These are phyloP conservation scores for Grapholita molesta DNA, from an alignment of 1,140 invertebrate species.

Conservation along the genomic window DNA sequence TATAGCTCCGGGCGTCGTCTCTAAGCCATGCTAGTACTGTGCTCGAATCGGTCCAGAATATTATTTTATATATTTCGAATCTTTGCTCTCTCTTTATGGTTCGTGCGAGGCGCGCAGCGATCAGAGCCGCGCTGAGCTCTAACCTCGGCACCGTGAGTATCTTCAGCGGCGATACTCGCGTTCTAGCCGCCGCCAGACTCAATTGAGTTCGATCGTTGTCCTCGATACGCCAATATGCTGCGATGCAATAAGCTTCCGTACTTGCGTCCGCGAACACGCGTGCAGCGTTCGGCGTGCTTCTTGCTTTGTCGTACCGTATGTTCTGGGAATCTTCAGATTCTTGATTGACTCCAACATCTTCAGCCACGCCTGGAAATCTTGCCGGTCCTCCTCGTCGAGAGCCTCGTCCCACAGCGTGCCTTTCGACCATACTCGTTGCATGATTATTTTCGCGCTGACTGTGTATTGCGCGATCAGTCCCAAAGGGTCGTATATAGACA, in stretches of 20 bases:
- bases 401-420: slow-evolving; percentile 45
- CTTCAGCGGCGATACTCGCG: slow-evolving; percentile 35
- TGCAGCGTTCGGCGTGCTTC: background rate
- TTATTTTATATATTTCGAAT: background rate
- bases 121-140: slow-evolving; percentile 31
- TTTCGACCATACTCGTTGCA: slow-evolving; percentile 49
- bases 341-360: background rate
- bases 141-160: slow-evolving; percentile 32
- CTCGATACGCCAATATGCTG: slow-evolving; percentile 32
- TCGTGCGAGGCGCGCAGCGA: slow-evolving; percentile 25
- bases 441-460: slow-evolving; percentile 37
- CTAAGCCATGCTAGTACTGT: slow-evolving; percentile 49
- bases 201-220: background rate
- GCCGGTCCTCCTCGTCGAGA: background rate
- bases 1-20: slow-evolving; percentile 31
- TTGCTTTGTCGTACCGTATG: background rate
- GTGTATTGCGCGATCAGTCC: slow-evolving; percentile 40
- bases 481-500: slow-evolving; percentile 49
- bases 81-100: slow-evolving; percentile 20
- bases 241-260: slow-evolving; percentile 21
- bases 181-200: slow-evolving; percentile 24
- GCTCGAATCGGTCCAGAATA: slow-evolving; percentile 54
- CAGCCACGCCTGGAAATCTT: slow-evolving; percentile 11
- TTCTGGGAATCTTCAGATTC: slow-evolving; percentile 9
- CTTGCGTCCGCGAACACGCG: slow-evolving; percentile 14